Conservation (phyloP, 2,113 vertebrate species). For the Gyps fulvus region DNA sequence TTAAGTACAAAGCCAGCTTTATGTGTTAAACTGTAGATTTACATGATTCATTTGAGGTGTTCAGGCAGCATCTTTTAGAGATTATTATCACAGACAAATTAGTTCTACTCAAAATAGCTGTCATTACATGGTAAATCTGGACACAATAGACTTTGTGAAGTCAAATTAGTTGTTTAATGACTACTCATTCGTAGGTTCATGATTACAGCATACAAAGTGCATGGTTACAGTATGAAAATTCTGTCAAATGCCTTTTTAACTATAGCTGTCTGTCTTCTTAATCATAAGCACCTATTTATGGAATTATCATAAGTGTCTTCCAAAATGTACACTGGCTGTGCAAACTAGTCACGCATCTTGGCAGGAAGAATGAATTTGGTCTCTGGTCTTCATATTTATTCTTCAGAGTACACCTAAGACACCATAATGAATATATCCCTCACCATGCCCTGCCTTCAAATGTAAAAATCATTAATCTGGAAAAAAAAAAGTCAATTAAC, state of each 20-base stretch:
- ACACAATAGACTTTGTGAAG: not conserved
- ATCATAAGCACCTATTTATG: not conserved
- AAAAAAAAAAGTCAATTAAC: slow-evolving; percentile 52
- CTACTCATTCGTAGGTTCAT: not conserved
- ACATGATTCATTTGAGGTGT: not conserved
- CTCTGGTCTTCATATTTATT: not conserved
- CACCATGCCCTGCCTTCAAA: not conserved
- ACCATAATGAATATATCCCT: not conserved
- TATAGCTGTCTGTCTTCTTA: not conserved
- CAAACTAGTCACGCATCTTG: not conserved
- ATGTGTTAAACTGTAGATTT: not conserved
- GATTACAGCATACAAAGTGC: not conserved
- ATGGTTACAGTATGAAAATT: not conserved
- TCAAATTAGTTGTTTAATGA: not conserved
- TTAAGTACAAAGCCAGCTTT: not conserved
- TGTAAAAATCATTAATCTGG: slow-evolving; percentile 28
- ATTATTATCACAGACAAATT: not conserved
- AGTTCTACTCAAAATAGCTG: not conserved
- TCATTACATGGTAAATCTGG: not conserved
- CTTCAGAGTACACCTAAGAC: not conserved
- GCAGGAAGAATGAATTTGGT: not conserved
- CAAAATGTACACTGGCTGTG: not conserved
- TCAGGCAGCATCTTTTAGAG: not conserved
- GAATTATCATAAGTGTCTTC: not conserved
- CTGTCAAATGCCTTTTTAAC: not conserved